These are phyloP conservation scores for Drosophila auraria DNA, from an alignment of 1,140 invertebrate species.

Conservation along the genomic window DNA sequence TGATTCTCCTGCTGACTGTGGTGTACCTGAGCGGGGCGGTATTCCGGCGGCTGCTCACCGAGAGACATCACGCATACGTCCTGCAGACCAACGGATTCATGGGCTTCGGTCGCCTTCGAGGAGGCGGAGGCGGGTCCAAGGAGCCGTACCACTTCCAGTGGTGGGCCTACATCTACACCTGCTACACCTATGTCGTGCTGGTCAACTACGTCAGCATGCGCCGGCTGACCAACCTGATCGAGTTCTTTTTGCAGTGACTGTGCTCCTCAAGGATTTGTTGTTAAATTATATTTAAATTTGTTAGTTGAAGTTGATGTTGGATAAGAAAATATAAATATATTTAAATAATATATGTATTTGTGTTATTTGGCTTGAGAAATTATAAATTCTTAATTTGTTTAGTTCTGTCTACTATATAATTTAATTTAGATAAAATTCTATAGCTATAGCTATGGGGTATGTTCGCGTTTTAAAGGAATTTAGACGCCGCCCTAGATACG, in stretches of 20 bases:
- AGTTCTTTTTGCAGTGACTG: constrained; percentile 62
- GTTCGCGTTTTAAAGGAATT: no score
- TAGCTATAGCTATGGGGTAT: no score
- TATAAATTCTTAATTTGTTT: no score
- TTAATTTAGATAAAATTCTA: not conserved
- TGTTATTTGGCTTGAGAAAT: no score
- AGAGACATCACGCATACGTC: constrained; percentile 63
- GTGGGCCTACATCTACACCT: constrained; percentile 83
- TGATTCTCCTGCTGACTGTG: constrained; percentile 77
- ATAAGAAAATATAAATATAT: not conserved
- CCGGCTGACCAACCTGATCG: constrained; percentile 71
- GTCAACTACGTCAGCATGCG: constrained; percentile 73
- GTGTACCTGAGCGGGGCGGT: constrained; percentile 74
- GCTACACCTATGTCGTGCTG: constrained; percentile 68
- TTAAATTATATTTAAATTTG: not conserved
- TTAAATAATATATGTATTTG: no score
- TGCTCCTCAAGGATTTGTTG: not conserved
- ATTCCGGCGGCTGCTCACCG: constrained; percentile 66
- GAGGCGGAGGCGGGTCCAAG: constrained; percentile 42
- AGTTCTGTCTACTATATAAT: not conserved
- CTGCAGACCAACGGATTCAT: constrained; percentile 57
- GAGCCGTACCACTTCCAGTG: constrained; percentile 78
- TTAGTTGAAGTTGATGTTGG: not conserved
- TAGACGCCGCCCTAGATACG: no score
- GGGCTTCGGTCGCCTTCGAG: constrained; percentile 15